Conservation (phyloP, 2,113 vertebrate species). For the Dolichotis patagonum region DNA sequence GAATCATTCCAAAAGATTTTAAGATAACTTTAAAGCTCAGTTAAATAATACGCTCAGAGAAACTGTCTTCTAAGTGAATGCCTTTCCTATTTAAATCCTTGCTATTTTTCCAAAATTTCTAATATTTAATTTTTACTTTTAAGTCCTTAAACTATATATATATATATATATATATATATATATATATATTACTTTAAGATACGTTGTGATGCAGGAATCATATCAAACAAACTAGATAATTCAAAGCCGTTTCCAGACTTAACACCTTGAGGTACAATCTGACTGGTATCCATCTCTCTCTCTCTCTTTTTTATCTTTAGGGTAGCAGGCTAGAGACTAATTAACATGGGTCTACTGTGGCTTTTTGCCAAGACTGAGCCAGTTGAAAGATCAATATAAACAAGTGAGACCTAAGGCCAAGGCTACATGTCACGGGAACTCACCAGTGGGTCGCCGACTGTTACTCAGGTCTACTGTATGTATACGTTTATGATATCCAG, state of each 20-base stretch:
- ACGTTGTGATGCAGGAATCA: not conserved
- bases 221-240: not conserved
- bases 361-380: not conserved
- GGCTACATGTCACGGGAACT: fast-evolving
- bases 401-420: not conserved
- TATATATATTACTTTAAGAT: not conserved
- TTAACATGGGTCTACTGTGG: not conserved
- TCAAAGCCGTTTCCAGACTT: not conserved
- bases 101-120: not conserved
- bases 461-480: not conserved
- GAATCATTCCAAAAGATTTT: not conserved
- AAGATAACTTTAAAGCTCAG: not conserved
- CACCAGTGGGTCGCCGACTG: not conserved
- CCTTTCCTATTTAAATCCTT: not conserved
- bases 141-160: not conserved
- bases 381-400: not conserved
- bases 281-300: no score
- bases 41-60: not conserved
- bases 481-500: not conserved
- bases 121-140: not conserved
- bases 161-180: not conserved
- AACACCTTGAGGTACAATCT: not conserved
- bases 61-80: not conserved
- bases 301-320: not conserved
- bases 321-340: not conserved